phyloP scores from a whole-genome alignment of 92 coral and sea anemone genomes.

The Siderastrea radians region DNA sequence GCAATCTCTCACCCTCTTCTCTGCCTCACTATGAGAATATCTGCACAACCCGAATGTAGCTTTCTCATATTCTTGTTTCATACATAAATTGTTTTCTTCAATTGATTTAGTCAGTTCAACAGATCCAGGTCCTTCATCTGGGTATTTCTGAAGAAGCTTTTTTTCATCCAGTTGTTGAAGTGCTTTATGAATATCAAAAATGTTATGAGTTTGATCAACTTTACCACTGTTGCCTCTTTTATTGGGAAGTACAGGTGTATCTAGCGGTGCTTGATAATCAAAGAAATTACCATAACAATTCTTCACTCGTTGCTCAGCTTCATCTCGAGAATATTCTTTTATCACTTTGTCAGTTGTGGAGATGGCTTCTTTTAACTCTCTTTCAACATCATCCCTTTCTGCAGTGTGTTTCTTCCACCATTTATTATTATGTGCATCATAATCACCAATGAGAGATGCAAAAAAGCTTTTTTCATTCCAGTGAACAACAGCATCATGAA shows the following conservation, averaged over 20 bases:
- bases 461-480: too few species aligned
- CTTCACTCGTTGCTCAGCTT: neutral
- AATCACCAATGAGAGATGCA: neutral
- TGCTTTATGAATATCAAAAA: neutral
- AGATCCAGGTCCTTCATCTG: constrained; percentile 9
- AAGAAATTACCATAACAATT: neutral
- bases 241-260: neutral
- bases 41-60: neutral
- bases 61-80: constrained; percentile 1
- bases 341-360: too few species aligned
- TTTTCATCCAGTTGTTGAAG: neutral
- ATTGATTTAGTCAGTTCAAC: neutral
- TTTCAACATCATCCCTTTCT: neutral
- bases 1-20: neutral
- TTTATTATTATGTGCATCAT: too few species aligned
- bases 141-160: neutral
- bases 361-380: too few species aligned
- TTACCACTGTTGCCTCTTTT: too few species aligned
- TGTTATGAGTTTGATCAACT: too few species aligned
- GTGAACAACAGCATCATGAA: neutral
- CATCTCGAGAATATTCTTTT: neutral
- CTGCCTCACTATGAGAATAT: neutral
- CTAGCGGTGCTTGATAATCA: too few species aligned
- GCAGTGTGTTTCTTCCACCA: too few species aligned
- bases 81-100: neutral